These are phyloP conservation scores for Arnoldichthys spilopterus DNA, from an alignment of 2,797 vertebrate species.

Conservation along the genomic window DNA sequence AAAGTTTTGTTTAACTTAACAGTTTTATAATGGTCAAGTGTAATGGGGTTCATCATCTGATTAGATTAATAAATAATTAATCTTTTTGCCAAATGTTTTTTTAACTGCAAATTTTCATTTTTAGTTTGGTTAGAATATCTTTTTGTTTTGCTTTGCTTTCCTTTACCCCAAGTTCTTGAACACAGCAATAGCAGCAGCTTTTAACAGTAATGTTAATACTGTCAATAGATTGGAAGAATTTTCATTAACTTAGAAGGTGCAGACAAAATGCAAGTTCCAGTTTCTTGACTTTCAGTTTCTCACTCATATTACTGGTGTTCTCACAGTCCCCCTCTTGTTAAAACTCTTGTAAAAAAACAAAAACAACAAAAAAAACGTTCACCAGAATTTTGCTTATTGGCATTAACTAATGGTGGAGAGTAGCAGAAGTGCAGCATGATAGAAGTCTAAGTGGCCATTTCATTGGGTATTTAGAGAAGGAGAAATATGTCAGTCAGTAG, in stretches of 20 bases:
- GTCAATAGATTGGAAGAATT: constrained; percentile 93
- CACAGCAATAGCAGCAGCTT: constrained; percentile 92
- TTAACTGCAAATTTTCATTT: constrained; percentile 72
- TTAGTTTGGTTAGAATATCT: constrained; percentile 93
- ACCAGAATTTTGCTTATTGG: constrained; percentile 93
- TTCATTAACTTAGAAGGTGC: constrained; percentile 90
- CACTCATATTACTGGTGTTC: constrained; percentile 64
- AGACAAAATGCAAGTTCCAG: constrained; percentile 93
- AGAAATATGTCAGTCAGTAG: constrained; percentile 69
- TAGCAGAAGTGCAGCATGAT: constrained; percentile 79
- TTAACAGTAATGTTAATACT: constrained; percentile 97
- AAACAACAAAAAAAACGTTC: constrained; percentile 72
- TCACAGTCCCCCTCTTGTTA: constrained; percentile 69
- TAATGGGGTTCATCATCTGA: constrained; percentile 85
- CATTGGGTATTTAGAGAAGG: constrained; percentile 82
- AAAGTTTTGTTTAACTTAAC: constrained; percentile 99
- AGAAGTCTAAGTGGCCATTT: constrained; percentile 82
- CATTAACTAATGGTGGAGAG: constrained; percentile 87
- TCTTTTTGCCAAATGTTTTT: constrained; percentile 90
- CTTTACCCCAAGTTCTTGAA: constrained; percentile 85
- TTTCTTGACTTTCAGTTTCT: constrained; percentile 73
- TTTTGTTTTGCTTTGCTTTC: constrained; percentile 55
- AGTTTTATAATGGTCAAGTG: constrained; percentile 93
- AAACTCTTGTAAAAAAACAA: constrained; percentile 73
- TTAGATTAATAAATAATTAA: constrained; percentile 98